Conservation (phyloP, 2,113 vertebrate species). For the Probosciger aterrimus region DNA sequence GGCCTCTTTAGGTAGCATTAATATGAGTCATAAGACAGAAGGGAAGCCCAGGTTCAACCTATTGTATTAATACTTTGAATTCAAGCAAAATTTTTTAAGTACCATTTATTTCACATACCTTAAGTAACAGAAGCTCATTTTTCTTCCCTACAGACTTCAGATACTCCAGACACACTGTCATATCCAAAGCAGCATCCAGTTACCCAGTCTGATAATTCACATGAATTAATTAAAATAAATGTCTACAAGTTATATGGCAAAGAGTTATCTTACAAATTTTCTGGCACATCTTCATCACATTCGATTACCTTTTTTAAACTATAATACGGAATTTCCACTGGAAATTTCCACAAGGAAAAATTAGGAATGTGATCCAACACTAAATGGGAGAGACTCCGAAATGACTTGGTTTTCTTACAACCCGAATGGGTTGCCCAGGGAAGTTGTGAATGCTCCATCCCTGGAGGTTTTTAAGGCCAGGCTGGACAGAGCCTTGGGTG, state of each 20-base stretch:
- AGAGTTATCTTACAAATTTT: neutral
- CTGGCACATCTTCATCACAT: neutral
- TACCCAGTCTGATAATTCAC: neutral
- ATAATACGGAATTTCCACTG: neutral
- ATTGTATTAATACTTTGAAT: neutral
- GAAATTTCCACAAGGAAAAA: neutral
- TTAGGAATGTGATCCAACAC: neutral
- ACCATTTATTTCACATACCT: neutral
- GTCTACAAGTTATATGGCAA: neutral
- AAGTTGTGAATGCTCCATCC: no score
- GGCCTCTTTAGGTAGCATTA: neutral
- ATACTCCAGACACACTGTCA: neutral
- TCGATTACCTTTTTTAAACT: neutral
- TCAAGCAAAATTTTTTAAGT: neutral
- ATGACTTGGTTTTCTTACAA: no score
- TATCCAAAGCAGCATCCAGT: neutral
- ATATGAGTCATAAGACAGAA: neutral
- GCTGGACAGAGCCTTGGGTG: no score
- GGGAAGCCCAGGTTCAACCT: neutral
- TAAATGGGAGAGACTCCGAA: neutral
- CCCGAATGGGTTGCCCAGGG: no score
- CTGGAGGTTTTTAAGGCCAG: no score
- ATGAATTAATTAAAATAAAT: neutral
- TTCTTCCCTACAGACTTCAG: neutral
- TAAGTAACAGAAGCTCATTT: neutral